These are phyloP conservation scores for Nerophis lumbriciformis DNA, from an alignment of 2,113 vertebrate species.

Conservation along the genomic window DNA sequence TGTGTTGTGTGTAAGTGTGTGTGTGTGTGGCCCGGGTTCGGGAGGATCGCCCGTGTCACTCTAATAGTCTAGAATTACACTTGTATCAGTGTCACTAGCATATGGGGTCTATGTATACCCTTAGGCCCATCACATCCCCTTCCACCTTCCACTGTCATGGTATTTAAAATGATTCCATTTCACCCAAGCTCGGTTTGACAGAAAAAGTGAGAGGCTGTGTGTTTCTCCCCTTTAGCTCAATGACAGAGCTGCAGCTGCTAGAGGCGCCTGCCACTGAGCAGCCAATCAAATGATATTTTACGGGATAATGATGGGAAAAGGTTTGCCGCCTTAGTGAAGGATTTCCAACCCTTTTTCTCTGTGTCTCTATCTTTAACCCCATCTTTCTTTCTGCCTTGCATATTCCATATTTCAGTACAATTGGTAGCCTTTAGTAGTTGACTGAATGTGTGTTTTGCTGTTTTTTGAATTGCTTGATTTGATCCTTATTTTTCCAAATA, in stretches of 20 bases:
- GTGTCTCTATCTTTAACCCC: not conserved
- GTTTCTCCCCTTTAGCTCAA: constrained; percentile 66
- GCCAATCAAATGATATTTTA: constrained; percentile 80
- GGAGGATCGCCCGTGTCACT: constrained; percentile 86
- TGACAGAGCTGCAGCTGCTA: constrained; percentile 78
- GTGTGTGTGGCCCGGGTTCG: constrained; percentile 40
- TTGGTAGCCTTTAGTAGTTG: not conserved
- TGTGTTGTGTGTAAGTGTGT: too few species aligned
- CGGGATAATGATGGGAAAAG: constrained; percentile 80
- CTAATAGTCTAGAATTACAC: constrained; percentile 94
- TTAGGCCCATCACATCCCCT: constrained; percentile 80
- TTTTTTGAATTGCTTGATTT: not conserved
- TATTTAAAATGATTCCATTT: constrained; percentile 95
- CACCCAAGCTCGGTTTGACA: constrained; percentile 84
- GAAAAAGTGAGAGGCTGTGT: constrained; percentile 77
- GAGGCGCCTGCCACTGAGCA: constrained; percentile 74
- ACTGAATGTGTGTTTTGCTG: not conserved
- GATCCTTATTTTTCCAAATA: not conserved
- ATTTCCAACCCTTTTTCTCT: constrained; percentile 12
- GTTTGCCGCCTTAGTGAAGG: constrained; percentile 59
- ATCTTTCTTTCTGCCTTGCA: constrained; percentile 4
- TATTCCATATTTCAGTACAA: not conserved
- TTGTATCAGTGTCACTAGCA: constrained; percentile 92
- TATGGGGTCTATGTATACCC: constrained; percentile 93
- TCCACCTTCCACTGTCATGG: constrained; percentile 85